Evolutionary conservation across 2,888 invertebrate genomes (phyloP), one percentile per base, ranked within the genome.

Genomic region (Brachylomia viminalis): DNA sequence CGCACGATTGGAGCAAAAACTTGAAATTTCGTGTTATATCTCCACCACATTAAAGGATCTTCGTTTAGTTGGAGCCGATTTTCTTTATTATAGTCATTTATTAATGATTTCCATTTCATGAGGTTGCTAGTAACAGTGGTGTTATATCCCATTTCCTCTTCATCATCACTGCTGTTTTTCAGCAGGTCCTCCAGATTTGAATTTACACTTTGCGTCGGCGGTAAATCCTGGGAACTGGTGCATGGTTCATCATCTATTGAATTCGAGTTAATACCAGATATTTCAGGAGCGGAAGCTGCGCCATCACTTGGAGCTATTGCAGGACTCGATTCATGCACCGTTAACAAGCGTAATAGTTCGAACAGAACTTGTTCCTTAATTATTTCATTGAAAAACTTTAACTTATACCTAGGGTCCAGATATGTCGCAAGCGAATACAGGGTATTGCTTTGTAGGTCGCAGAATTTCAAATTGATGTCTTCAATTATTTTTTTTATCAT

Each of bases 21-120:
- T 27, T 59, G 42, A 79, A 23, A 76, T 49, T 42, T 76, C 17
- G 42, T 49, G 38, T 79, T 79, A 11, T 23, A 42, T 49, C 17
- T 79, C 76, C 76, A 76, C 76, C 79, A 76, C n/a, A 69, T 49
- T 27, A 76, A 49, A 33, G 76, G 76, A 8, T 76, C 76, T 69
- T 76, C 70, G 8, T 69, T 13, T 0, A 76, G 33, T 17, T 42
- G n/a, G 6, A 76, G 58, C 0, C 79, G 30, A 27, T n/a, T 69
- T 42, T 79, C 70, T 58, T 79, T 76, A 42, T 33, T 79, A 27
- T 76, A 76, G 13, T 58, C 58, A 33, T 42, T 79, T n/a, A 76
- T 79, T 68, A 76, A 59, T 27, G 58, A 58, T 30, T 69, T 79
- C 76, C 76, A 76, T 49, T 49, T 68, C 20, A 20, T n/a, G 1